These are phyloP conservation scores for Oreochromis mossambicus DNA, from an alignment of 2,797 vertebrate species.

Conservation along the genomic window DNA sequence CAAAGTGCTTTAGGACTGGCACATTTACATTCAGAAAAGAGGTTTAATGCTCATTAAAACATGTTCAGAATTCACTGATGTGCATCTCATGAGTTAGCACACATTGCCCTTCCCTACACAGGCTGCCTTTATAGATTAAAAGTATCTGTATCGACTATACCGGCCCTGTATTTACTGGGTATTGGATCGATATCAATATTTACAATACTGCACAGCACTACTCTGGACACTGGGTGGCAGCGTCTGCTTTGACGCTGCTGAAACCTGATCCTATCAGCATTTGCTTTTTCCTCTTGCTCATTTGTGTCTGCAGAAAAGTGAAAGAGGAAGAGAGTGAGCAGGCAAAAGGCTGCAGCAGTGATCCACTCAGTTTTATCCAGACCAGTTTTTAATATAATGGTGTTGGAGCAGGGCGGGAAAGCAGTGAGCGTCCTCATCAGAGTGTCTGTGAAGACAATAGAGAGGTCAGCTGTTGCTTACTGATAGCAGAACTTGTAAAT, in stretches of 20 bases:
- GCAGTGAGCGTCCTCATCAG: background rate
- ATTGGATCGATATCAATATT: background rate
- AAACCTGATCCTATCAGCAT: background rate
- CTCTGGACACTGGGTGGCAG: slow-evolving; percentile 20
- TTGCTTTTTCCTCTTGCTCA: background rate
- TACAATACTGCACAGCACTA: background rate
- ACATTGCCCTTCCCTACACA: too few species aligned
- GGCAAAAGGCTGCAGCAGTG: background rate
- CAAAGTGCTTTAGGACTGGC: background rate
- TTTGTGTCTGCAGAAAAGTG: background rate
- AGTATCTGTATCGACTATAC: rapidly evolving
- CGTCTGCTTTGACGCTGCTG: background rate
- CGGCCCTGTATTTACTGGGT: rapidly evolving
- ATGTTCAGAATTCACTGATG: background rate
- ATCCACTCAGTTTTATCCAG: background rate
- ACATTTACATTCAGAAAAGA: background rate
- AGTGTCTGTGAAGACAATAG: rapidly evolving
- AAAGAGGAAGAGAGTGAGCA: background rate
- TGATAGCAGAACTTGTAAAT: rapidly evolving
- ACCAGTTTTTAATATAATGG: rapidly evolving
- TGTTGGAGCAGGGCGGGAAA: background rate
- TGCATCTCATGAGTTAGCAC: background rate
- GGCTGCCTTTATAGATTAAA: background rate
- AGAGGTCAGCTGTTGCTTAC: background rate
- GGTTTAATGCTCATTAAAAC: background rate